Conservation (phyloP, 2,113 vertebrate species). For the Chroicocephalus ridibundus region DNA sequence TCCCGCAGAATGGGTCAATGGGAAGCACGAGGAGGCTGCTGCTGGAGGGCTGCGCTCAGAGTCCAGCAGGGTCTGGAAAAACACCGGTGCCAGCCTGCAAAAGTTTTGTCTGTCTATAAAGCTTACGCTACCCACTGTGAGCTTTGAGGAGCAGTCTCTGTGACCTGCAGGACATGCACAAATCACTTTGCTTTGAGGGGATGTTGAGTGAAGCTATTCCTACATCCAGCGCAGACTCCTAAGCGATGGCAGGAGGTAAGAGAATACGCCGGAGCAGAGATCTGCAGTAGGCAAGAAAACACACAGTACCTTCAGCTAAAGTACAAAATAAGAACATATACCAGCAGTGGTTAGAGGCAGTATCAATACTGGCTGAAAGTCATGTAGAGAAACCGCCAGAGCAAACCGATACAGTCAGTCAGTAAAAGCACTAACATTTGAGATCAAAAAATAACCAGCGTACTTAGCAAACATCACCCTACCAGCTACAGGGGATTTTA, state of each 20-base stretch:
- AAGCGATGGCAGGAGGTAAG: neutral
- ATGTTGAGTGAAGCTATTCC: neutral
- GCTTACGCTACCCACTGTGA: too few species aligned
- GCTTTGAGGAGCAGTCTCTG: neutral
- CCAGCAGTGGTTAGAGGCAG: neutral
- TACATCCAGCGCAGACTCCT: neutral
- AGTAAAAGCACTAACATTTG: neutral
- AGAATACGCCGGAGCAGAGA: neutral
- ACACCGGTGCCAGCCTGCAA: neutral
- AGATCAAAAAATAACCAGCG: neutral
- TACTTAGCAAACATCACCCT: neutral
- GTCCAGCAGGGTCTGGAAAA: neutral
- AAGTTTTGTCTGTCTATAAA: neutral
- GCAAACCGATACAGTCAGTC: neutral
- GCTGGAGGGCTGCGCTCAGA: neutral
- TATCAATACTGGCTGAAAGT: neutral
- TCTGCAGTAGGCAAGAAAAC: neutral
- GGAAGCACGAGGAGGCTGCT: neutral
- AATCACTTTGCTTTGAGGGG: neutral
- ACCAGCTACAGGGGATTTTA: neutral
- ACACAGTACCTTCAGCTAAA: neutral
- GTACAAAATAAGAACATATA: neutral
- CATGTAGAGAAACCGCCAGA: neutral
- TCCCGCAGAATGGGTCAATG: fast-evolving
- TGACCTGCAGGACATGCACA: neutral